phyloP scores from a whole-genome alignment of 2,888 invertebrate genomes.

The Clanis bilineata region DNA sequence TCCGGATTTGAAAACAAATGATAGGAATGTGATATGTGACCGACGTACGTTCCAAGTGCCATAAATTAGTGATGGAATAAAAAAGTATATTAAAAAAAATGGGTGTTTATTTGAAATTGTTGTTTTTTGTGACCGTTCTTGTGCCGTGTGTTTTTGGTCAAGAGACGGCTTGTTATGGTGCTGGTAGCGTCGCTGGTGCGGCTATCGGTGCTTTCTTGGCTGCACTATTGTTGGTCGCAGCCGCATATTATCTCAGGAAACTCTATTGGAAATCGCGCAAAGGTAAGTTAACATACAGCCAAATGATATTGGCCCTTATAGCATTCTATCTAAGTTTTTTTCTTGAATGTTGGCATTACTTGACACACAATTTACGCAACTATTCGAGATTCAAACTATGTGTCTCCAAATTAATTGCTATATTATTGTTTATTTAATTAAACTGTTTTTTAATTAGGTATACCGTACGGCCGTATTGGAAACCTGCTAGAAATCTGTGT shows the following conservation, averaged over 20 bases:
- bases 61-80: slow-evolving; percentile 62
- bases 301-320: background rate
- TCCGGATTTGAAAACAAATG: slow-evolving; percentile 52
- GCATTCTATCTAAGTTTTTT: background rate
- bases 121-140: slow-evolving; percentile 70
- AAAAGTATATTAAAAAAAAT: slow-evolving; percentile 44
- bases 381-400: too few relatives aligned
- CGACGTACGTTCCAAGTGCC: slow-evolving; percentile 63
- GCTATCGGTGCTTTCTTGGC: slow-evolving; percentile 87
- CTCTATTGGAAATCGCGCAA: slow-evolving; percentile 84
- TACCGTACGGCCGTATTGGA: too few relatives aligned
- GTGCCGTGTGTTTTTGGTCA: slow-evolving; percentile 74
- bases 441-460: background rate
- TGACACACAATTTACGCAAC: background rate
- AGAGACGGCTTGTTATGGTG: slow-evolving; percentile 83
- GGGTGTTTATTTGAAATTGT: slow-evolving; percentile 63
- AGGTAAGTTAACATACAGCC: slow-evolving; percentile 59
- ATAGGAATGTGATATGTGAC: slow-evolving; percentile 70
- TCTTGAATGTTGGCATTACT: background rate
- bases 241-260: slow-evolving; percentile 82
- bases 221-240: slow-evolving; percentile 82
- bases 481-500: background rate
- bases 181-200: slow-evolving; percentile 87
- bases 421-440: too few relatives aligned
- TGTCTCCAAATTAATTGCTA: too few relatives aligned